Evolutionary conservation across 2,797 vertebrate genomes (phyloP), one percentile per base, ranked within the genome.

Genomic region (Alca torda): DNA sequence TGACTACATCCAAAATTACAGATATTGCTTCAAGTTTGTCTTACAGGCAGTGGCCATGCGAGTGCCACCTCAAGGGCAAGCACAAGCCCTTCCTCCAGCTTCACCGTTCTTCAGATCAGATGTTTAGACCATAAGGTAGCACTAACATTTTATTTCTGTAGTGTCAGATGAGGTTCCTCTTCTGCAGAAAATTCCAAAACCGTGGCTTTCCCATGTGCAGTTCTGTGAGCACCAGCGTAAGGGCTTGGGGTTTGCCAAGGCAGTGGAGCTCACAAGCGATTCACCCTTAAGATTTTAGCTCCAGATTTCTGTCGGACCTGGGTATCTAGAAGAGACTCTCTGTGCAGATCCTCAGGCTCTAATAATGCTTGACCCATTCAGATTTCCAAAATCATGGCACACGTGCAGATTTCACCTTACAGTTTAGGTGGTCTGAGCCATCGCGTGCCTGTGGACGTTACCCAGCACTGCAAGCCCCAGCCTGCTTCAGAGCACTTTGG

Each of bases 241-340:
- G 48, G 46, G 46, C 69, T 51, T 0, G 0, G 45, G 50, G 9
- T 57, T 73, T 76, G 50, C 63, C 23, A 0, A 8, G 26, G 63
- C 45, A 15, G 25, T 19, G 65, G 46, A 63, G 33, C 48, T 87
- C 13, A 4, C 20, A 23, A 46, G 39, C 4, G 57, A 45, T 21
- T 16, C 67, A 41, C 39, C 15, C 8, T 8, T 9, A 30, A 74
- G 64, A 26, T 51, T 72, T 86, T 12, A 78, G 20, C 51, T 81
- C 39, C 35, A 24, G 16, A 2, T 50, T 76, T 86, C 65, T 80
- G 31, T 6, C 43, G 18, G 59, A 16, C 19, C 53, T 17, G 6
- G 6, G 2, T 21, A 28, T 13, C 35, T 39, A 45, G 50, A n/a
- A 70, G 19, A 59, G 13, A 48, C 4, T 13, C 23, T 16, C 59